Evolutionary conservation across 2,113 vertebrate genomes (phyloP).

Genomic region (Ibidorhyncha struthersii): DNA sequence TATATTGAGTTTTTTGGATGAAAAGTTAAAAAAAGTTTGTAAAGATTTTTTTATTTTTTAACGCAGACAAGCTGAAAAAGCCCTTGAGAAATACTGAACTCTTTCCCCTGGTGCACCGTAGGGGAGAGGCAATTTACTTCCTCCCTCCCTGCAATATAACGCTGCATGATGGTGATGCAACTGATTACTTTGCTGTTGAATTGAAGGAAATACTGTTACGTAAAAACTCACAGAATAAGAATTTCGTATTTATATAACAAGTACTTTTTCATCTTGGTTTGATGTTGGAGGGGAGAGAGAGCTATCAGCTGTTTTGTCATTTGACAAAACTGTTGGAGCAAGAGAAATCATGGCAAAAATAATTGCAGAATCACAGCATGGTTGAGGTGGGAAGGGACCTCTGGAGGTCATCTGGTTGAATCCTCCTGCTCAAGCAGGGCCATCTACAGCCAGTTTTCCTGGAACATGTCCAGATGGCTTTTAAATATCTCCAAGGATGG

Average conservation of each 20-base stretch:
- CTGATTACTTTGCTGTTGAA: conserved; percentile 24
- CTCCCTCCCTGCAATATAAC: neutral
- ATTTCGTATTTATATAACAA: neutral
- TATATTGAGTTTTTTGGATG: neutral
- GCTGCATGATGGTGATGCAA: neutral
- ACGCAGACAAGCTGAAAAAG: neutral
- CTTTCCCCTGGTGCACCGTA: neutral
- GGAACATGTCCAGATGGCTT: neutral
- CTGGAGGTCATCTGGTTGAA: neutral
- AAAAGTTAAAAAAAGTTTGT: neutral
- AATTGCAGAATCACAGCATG: neutral
- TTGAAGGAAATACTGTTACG: neutral
- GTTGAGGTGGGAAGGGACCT: neutral
- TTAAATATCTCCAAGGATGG: neutral
- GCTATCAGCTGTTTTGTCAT: neutral
- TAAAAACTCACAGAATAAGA: neutral
- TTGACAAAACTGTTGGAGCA: neutral
- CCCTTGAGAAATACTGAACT: neutral
- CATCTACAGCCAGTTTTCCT: neutral
- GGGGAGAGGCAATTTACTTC: neutral
- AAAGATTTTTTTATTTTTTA: neutral
- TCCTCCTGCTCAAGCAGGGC: neutral
- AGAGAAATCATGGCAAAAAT: neutral
- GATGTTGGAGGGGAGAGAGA: neutral
- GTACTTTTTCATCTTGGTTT: neutral